phyloP scores from a whole-genome alignment of 2,797 vertebrate genomes.

The Enteromius viviparus region DNA sequence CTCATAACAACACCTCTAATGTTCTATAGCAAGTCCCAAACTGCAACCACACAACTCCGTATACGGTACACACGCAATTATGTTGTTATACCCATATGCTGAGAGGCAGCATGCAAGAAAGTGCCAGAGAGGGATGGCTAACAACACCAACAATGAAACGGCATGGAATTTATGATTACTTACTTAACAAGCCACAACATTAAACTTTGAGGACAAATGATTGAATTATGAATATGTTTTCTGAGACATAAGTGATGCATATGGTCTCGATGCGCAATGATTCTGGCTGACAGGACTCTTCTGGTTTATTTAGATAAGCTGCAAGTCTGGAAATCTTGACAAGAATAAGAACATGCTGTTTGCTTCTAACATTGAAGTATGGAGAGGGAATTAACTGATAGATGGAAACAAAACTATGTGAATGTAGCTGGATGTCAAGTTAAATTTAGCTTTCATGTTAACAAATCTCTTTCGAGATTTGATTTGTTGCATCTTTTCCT shows the following conservation, averaged over 20 bases:
- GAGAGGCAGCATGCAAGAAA: constrained; percentile 38
- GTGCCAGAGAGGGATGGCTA: constrained; percentile 26
- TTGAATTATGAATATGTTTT: constrained; percentile 64
- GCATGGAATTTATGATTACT: constrained; percentile 58
- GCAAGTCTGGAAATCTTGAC: constrained; percentile 23
- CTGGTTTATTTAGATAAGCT: constrained; percentile 49
- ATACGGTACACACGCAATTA: constrained; percentile 4
- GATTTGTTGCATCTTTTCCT: constrained; percentile 16
- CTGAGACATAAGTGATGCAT: constrained; percentile 51
- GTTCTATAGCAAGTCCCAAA: neutral
- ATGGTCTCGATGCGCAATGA: constrained; percentile 50
- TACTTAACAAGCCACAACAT: constrained; percentile 61
- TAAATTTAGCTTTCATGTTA: neutral
- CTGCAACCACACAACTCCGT: neutral
- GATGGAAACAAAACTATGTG: constrained; percentile 19
- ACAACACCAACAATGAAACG: constrained; percentile 42
- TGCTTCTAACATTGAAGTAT: neutral
- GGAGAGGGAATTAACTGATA: constrained; percentile 17
- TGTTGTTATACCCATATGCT: constrained; percentile 51
- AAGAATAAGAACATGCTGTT: constrained; percentile 14
- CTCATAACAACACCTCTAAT: neutral
- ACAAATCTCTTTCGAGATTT: constrained; percentile 2
- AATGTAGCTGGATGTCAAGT: constrained; percentile 15
- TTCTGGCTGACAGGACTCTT: constrained; percentile 57
- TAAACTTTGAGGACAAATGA: constrained; percentile 62